A percentile compares a stretch with the other conserved stretches of the same genome.
Conservation (phyloP, 2,113 vertebrate genomes). For the Cheilinus undulatus region DNA sequence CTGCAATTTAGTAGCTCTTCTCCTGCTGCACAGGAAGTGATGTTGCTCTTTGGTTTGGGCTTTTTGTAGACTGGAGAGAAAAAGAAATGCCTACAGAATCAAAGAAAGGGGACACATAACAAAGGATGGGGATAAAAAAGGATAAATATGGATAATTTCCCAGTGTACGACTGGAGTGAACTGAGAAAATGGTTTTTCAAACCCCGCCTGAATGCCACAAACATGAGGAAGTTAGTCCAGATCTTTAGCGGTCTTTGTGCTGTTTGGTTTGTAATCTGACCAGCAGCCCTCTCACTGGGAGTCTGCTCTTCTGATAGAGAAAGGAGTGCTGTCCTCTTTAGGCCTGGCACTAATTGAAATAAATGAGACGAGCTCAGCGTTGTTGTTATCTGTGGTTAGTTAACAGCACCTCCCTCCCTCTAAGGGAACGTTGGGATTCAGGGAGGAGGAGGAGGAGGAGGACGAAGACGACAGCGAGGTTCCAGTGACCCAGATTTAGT, state of each 20-base stretch:
- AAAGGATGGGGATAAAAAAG: too few relatives aligned
- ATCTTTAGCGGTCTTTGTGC: conserved; percentile 23
- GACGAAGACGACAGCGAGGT: conserved; percentile 60
- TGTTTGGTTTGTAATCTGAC: conserved; percentile 65
- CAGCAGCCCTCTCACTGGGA: conserved; percentile 62
- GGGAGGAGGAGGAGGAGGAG: conserved; percentile 48
- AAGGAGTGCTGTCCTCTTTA: conserved; percentile 84
- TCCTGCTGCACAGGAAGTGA: too few relatives aligned
- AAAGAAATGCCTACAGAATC: not conserved
- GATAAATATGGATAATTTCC: conserved; percentile 15
- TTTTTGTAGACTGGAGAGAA: not conserved
- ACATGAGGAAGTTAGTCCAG: conserved; percentile 40
- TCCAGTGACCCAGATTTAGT: conserved; percentile 87
- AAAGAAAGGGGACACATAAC: too few relatives aligned
- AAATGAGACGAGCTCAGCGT: conserved; percentile 87
- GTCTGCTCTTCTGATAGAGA: conserved; percentile 52
- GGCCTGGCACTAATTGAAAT: conserved; percentile 88
- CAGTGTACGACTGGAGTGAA: not conserved
- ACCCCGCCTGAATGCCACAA: not conserved
- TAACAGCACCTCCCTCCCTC: conserved; percentile 83
- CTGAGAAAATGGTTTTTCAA: not conserved
- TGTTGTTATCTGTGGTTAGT: conserved; percentile 86
- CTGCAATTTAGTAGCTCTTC: too few relatives aligned
- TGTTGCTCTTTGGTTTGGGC: not conserved
- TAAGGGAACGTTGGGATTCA: conserved; percentile 78